These are phyloP conservation scores for Brachionus angularis DNA, from an alignment of 1,140 invertebrate genomes.

Conservation along the genomic window DNA sequence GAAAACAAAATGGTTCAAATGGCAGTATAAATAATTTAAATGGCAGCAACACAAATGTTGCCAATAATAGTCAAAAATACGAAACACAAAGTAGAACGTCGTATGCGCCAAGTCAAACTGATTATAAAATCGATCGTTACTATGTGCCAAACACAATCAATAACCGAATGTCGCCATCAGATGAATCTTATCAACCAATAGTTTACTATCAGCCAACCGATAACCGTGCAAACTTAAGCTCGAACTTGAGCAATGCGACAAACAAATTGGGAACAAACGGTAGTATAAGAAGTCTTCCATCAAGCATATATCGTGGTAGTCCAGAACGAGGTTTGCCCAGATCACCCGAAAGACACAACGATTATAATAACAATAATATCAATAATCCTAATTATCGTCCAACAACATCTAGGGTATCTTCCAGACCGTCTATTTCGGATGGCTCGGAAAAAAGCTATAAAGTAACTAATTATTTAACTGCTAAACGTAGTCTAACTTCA, in stretches of 20 bases:
- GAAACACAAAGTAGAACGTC: slow-evolving; percentile 14
- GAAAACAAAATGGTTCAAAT: slow-evolving; percentile 28
- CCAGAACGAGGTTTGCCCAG: slow-evolving; percentile 3
- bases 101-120: slow-evolving; percentile 12
- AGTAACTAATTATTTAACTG: slow-evolving; percentile 14
- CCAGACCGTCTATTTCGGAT: not conserved
- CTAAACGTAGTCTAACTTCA: slow-evolving; percentile 38
- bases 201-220: slow-evolving; percentile 38
- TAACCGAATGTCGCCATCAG: not conserved
- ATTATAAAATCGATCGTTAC: slow-evolving; percentile 22
- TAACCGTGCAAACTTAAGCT: slow-evolving; percentile 5
- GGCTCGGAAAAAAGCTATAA: slow-evolving; percentile 14
- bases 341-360: slow-evolving; percentile 20
- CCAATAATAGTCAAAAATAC: not conserved
- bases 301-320: slow-evolving; percentile 23
- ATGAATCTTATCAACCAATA: slow-evolving; percentile 21
- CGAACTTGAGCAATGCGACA: slow-evolving; percentile 6
- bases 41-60: not conserved
- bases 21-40: slow-evolving; percentile 27
- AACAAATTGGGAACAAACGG: not conserved
- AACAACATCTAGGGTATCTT: slow-evolving; percentile 38
- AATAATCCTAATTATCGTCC: slow-evolving; percentile 16
- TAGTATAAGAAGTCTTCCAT: slow-evolving; percentile 32
- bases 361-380: not conserved
- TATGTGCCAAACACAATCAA: slow-evolving; percentile 18